Evolutionary conservation across 23 tunicate genomes (phyloP).

Genomic region (Clavelina lepadiformis): DNA sequence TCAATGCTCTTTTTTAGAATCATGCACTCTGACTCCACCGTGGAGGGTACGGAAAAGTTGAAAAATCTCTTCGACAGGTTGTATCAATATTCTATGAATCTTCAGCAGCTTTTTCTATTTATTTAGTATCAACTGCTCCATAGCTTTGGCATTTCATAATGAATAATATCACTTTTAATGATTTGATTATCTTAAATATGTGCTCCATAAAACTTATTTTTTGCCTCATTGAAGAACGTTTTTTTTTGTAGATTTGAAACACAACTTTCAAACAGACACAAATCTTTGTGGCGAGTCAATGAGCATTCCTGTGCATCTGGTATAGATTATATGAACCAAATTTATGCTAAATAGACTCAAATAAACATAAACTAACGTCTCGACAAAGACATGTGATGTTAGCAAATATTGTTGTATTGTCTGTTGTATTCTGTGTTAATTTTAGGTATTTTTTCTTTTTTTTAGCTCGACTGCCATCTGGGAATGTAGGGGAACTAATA

Average conservation of each 20-base stretch:
- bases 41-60: conserved; percentile 43
- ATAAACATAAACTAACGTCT: too few relatives aligned
- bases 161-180: too few relatives aligned
- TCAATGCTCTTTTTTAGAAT: conserved; percentile 17
- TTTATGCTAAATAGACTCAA: too few relatives aligned
- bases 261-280: conserved; percentile 16
- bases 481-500: too few relatives aligned
- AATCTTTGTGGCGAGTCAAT: conserved; percentile 16
- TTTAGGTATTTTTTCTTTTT: too few relatives aligned
- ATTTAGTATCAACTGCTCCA: too few relatives aligned
- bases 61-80: conserved; percentile 33
- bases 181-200: background rate
- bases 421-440: too few relatives aligned
- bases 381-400: too few relatives aligned
- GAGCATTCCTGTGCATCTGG: background rate
- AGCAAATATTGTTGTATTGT: too few relatives aligned
- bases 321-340: background rate
- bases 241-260: conserved; percentile 17
- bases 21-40: conserved; percentile 46
- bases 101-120: too few relatives aligned
- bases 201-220: background rate
- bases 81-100: background rate
- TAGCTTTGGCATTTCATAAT: too few relatives aligned
- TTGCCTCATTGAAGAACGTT: background rate
- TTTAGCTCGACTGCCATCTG: too few relatives aligned